Conservation (phyloP, 2,888 invertebrate genomes). For the Caradrina kadenii region DNA sequence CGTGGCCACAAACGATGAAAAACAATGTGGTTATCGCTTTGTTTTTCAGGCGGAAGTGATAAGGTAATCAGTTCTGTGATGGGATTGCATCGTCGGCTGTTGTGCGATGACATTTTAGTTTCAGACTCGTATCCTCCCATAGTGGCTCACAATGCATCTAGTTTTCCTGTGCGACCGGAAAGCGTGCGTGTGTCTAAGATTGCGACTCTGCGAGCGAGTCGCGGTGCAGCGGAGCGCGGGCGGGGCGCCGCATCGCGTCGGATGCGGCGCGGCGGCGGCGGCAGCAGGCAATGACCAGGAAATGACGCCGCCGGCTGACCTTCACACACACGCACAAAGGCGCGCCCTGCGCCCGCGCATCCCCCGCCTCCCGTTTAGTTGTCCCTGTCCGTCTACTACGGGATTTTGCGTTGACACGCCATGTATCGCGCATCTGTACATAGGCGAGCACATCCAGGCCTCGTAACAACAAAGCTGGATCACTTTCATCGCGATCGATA, state of each 20-base stretch:
- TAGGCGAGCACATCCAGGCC: conserved; percentile 14
- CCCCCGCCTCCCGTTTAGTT: conserved; percentile 67
- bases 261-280: conserved; percentile 67
- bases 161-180: conserved; percentile 87
- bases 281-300: conserved; percentile 88
- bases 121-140: conserved; percentile 73
- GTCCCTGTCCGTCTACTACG: conserved; percentile 61
- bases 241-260: conserved; percentile 71
- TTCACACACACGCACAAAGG: conserved; percentile 75
- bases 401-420: conserved; percentile 60
- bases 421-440: conserved; percentile 22
- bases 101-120: conserved; percentile 59
- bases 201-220: conserved; percentile 57
- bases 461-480: conserved; percentile 15
- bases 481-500: conserved; percentile 42
- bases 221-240: conserved; percentile 61
- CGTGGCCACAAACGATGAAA: conserved; percentile 63
- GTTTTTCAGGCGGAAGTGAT: conserved; percentile 75
- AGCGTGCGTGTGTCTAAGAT: conserved; percentile 80
- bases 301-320: conserved; percentile 90
- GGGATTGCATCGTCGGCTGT: conserved; percentile 52
- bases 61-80: conserved; percentile 64
- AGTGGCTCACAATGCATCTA: conserved; percentile 74
- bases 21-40: conserved; percentile 66
- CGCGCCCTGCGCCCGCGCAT: conserved; percentile 64